Conservation (phyloP, 2,797 vertebrate species). For the Tapirus indicus region DNA sequence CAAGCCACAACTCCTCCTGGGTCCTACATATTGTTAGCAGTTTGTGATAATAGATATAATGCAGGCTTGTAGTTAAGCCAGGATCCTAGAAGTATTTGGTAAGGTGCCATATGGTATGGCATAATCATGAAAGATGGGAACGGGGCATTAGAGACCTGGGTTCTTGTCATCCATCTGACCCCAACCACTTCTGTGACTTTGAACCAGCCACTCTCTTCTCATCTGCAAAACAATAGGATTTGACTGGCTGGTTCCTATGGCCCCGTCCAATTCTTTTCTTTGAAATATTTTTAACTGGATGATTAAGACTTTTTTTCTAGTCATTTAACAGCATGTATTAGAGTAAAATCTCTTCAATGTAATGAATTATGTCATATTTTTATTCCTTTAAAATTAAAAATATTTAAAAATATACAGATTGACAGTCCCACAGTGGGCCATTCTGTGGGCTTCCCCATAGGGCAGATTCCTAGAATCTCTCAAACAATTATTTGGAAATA, state of each 20-base stretch:
- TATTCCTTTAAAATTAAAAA: slow-evolving; percentile 15
- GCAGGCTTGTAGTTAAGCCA: background rate
- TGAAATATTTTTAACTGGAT: slow-evolving; percentile 29
- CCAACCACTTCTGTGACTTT: background rate
- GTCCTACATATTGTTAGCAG: background rate
- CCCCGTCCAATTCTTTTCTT: background rate
- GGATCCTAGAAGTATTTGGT: background rate
- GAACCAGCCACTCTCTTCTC: background rate
- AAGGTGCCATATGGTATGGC: background rate
- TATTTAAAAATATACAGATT: background rate
- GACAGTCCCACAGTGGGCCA: background rate
- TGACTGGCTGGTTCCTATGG: background rate
- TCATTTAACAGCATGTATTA: background rate
- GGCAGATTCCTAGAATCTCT: background rate
- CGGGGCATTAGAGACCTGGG: background rate
- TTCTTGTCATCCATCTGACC: background rate
- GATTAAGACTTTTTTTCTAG: slow-evolving; percentile 45
- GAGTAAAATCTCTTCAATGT: background rate
- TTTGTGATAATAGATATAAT: background rate
- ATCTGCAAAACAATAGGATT: background rate
- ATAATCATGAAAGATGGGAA: background rate
- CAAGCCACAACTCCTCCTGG: background rate
- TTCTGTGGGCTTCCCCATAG: background rate
- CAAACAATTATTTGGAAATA: background rate
- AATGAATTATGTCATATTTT: slow-evolving; percentile 19